These are phyloP conservation scores for Albula glossodonta DNA, from an alignment of 2,113 vertebrate species.

Conservation along the genomic window DNA sequence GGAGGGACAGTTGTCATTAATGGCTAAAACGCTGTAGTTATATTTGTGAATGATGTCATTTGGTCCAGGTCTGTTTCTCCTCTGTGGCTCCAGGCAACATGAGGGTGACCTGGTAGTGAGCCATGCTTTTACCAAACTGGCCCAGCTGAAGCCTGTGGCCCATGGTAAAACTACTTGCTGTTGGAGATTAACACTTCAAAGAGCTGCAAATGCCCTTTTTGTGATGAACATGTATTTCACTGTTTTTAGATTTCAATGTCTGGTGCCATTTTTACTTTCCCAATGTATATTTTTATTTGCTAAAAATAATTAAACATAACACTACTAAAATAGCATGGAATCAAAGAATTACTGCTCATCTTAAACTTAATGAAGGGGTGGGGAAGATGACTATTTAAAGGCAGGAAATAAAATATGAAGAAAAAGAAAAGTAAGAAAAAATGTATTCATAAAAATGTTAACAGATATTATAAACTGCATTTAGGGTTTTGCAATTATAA, in stretches of 20 bases:
- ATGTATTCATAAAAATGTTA: not conserved
- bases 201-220: not conserved
- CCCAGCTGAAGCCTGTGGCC: not conserved
- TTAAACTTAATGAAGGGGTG: not conserved
- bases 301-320: no score
- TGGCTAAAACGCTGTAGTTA: not conserved
- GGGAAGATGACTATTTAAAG: no score
- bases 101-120: not conserved
- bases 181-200: not conserved
- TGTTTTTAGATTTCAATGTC: no score
- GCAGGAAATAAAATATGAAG: no score
- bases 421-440: no score
- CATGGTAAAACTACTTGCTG: not conserved
- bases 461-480: not conserved
- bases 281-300: not conserved
- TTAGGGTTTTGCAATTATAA: not conserved
- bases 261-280: no score
- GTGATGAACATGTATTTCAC: no score
- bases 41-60: not conserved
- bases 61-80: not conserved
- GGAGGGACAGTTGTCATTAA: not conserved
- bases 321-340: not conserved
- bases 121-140: not conserved
- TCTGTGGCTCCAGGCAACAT: not conserved
- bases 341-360: not conserved